Percentiles rank a stretch among this genome's conserved stretches.
Evolutionary conservation across 2,888 invertebrate species (phyloP).

Genomic region (Leuctra nigra): DNA sequence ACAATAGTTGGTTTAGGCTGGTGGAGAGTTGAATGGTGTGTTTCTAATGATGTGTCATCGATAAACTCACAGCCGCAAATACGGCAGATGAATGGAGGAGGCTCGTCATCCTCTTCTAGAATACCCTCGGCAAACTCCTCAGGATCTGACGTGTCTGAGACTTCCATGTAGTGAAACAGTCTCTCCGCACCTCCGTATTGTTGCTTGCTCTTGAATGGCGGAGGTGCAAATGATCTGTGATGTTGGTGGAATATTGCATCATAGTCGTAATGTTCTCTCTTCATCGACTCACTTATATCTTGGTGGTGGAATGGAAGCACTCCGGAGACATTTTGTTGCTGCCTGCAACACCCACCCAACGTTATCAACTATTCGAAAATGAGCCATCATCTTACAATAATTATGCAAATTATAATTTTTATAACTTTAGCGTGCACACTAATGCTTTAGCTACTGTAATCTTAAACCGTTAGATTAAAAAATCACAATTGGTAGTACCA

Average conservation of each 20-base stretch:
- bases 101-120: conserved; percentile 36
- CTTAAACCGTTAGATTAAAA: too few relatives aligned
- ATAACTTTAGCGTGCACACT: too few relatives aligned
- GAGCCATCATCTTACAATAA: too few relatives aligned
- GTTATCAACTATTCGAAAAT: too few relatives aligned
- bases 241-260: conserved; percentile 42
- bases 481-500: too few relatives aligned
- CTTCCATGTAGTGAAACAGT: conserved; percentile 66
- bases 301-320: conserved; percentile 16
- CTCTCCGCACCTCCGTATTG: conserved; percentile 56
- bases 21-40: conserved; percentile 44
- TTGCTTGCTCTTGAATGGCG: conserved; percentile 31
- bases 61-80: conserved; percentile 49
- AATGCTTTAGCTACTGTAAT: too few relatives aligned
- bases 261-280: conserved; percentile 28
- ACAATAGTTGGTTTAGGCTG: conserved; percentile 11
- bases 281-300: conserved; percentile 27
- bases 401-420: too few relatives aligned
- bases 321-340: conserved; percentile 21
- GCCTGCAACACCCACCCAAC: conserved; percentile 28
- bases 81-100: conserved; percentile 45
- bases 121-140: conserved; percentile 36
- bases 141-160: conserved; percentile 61
- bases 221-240: conserved; percentile 34
- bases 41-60: conserved; percentile 45